These are phyloP conservation scores for Temnothorax longispinosus DNA, from an alignment of 1,140 invertebrate species.

Conservation along the genomic window DNA sequence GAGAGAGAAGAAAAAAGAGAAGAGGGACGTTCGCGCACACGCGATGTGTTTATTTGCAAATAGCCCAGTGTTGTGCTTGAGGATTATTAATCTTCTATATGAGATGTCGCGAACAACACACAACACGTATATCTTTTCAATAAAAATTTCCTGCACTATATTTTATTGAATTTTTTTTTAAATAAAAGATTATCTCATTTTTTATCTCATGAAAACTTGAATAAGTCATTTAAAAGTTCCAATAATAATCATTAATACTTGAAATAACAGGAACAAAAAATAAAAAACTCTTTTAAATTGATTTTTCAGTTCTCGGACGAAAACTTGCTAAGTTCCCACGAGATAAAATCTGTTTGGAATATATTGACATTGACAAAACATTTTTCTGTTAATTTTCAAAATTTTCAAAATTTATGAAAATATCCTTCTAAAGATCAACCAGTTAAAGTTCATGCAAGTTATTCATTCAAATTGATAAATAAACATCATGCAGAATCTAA, in stretches of 20 bases:
- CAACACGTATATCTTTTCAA: not conserved
- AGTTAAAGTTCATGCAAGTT: not conserved
- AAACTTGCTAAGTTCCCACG: not conserved
- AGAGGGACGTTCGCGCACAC: not conserved
- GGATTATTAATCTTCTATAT: not conserved
- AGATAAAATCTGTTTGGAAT: not conserved
- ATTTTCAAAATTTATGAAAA: not conserved
- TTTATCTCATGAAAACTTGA: not conserved
- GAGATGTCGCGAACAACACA: not conserved
- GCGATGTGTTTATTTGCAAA: constrained; percentile 20
- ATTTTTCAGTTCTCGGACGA: not conserved
- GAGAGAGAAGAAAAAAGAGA: not conserved
- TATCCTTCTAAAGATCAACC: not conserved
- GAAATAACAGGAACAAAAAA: not conserved
- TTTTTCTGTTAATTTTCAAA: not conserved
- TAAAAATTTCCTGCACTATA: not conserved
- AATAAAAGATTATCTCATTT: not conserved
- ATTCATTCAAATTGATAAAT: not conserved
- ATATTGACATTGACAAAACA: not conserved
- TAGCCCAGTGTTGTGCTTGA: not conserved
- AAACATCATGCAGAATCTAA: not conserved
- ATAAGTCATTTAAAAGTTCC: too few relatives aligned
- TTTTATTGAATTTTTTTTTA: not conserved
- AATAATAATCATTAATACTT: too few relatives aligned
- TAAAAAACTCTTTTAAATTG: not conserved